These are phyloP conservation scores for Theretra japonica DNA, from an alignment of 2,888 invertebrate species.

Conservation along the genomic window DNA sequence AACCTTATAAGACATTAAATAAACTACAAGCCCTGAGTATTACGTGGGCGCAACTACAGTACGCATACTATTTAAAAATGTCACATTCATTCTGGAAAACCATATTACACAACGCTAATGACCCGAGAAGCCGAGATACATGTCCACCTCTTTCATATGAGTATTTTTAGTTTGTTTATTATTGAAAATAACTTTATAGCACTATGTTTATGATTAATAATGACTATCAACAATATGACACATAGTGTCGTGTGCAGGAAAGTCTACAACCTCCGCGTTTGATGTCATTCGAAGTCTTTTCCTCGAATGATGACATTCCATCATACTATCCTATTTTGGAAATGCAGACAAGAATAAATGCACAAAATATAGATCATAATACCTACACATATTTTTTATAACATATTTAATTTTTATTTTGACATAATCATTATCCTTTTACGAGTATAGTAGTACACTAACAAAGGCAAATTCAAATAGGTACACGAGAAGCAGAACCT, in stretches of 20 bases:
- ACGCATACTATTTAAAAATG: too few relatives aligned
- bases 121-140: background rate
- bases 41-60: background rate
- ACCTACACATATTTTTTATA: too few relatives aligned
- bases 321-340: too few relatives aligned
- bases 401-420: too few relatives aligned
- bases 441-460: too few relatives aligned
- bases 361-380: too few relatives aligned
- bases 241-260: background rate
- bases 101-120: background rate
- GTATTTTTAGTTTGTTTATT: background rate
- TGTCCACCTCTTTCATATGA: too few relatives aligned
- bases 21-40: background rate
- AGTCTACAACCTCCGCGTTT: conserved; percentile 4
- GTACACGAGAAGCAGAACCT: too few relatives aligned
- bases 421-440: too few relatives aligned
- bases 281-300: conserved; percentile 10
- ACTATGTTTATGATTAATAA: background rate
- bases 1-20: background rate
- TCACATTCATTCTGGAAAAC: background rate
- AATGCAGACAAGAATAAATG: too few relatives aligned
- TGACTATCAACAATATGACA: background rate
- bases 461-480: too few relatives aligned
- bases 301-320: background rate
- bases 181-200: conserved; percentile 7